These are phyloP conservation scores for Melieria picta DNA, from an alignment of 2,888 invertebrate genomes.

Conservation along the genomic window DNA sequence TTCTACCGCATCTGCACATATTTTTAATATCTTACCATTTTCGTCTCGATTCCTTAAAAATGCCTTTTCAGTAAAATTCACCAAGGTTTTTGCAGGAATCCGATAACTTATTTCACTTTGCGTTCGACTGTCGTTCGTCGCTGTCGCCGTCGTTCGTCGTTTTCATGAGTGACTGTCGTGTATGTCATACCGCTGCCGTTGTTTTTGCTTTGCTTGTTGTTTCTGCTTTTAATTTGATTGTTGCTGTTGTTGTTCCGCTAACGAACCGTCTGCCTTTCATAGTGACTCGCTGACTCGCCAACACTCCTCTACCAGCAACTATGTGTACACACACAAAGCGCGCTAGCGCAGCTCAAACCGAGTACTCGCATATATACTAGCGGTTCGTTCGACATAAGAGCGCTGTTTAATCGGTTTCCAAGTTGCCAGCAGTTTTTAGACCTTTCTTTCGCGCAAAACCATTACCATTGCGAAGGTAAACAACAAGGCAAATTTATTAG, in stretches of 20 bases:
- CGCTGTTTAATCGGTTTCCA: too few species aligned
- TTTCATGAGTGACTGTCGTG: constrained; percentile 39
- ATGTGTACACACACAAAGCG: too few species aligned
- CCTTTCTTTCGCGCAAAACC: too few species aligned
- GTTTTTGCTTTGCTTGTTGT: constrained; percentile 16
- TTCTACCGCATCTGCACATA: neutral
- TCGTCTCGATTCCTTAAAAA: constrained; percentile 10
- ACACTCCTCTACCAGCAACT: neutral
- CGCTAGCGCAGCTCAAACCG: too few species aligned
- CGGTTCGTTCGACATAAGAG: too few species aligned
- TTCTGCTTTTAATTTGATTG: too few species aligned
- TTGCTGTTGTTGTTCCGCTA: constrained; percentile 3
- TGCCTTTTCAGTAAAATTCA: constrained; percentile 14
- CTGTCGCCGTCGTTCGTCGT: constrained; percentile 41
- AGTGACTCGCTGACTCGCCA: constrained; percentile 21
- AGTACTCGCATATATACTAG: too few species aligned
- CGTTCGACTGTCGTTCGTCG: constrained; percentile 43
- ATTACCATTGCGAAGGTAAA: too few species aligned
- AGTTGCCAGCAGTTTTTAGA: too few species aligned
- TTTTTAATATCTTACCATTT: constrained; percentile 26
- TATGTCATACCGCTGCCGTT: constrained; percentile 21
- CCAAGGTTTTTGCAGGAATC: constrained; percentile 28
- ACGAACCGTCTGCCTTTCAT: constrained; percentile 26
- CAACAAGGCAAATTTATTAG: too few species aligned
- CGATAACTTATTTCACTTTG: constrained; percentile 35